These are phyloP conservation scores for Cyprinella venusta DNA, from an alignment of 2,797 vertebrate species.

Conservation along the genomic window DNA sequence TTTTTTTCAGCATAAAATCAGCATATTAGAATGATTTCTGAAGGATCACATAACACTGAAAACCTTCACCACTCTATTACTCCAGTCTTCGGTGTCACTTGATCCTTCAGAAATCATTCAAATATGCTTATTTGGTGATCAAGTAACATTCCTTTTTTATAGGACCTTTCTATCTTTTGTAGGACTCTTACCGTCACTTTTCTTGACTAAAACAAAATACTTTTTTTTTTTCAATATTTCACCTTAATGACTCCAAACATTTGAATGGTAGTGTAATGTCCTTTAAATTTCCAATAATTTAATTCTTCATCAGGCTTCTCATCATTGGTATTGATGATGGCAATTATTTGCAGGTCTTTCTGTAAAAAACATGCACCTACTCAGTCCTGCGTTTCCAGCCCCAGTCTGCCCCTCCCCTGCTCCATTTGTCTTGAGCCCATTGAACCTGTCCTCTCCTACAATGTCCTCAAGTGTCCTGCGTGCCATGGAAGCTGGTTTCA, in stretches of 20 bases:
- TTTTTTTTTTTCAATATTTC: too few species aligned
- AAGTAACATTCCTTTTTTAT: background rate
- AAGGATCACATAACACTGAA: too few species aligned
- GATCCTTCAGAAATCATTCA: background rate
- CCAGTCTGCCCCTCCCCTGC: conserved; percentile 81
- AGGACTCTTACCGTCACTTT: background rate
- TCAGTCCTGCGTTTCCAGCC: conserved; percentile 74
- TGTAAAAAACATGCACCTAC: conserved; percentile 87
- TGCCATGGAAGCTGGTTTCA: conserved; percentile 97
- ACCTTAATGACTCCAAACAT: background rate
- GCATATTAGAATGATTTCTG: too few species aligned
- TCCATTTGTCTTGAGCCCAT: conserved; percentile 90
- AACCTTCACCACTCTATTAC: background rate
- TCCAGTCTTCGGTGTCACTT: background rate
- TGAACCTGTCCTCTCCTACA: conserved; percentile 81
- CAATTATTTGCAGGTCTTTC: conserved; percentile 82
- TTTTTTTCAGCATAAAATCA: too few species aligned
- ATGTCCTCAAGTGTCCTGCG: conserved; percentile 87
- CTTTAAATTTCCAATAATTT: background rate
- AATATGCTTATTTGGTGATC: background rate
- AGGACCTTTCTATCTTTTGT: background rate
- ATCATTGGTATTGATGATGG: conserved; percentile 15
- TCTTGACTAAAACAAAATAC: too few species aligned
- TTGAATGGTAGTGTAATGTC: background rate
- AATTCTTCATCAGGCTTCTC: background rate